Evolutionary conservation across 2,888 invertebrate species (phyloP), one percentile per base, ranked within the genome.

Genomic region (Mesochorus sp.): DNA sequence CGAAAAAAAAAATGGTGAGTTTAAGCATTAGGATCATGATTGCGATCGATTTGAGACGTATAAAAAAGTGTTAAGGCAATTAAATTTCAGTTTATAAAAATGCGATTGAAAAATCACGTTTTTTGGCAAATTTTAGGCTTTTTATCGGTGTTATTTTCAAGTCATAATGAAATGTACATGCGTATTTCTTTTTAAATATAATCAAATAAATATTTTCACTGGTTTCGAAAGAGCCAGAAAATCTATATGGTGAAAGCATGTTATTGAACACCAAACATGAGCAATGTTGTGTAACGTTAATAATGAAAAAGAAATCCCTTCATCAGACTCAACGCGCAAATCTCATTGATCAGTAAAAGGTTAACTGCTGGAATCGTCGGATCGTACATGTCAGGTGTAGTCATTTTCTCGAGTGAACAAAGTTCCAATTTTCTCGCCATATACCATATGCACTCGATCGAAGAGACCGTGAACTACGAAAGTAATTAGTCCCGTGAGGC

Each of bases 401-500:
- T 19, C 28, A 31, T 55, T 71, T 61, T 24, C 12, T 44, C 66
- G 53, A 51, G 37, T 28, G 59, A 42, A 34, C 67, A 34, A 55
- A 39, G 47, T 67, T 72, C 21, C 44, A 72, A 66, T 76, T 61
- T 76, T 53, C 67, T 47, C n/a, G 6, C 26, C 8, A 24, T 6
- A 4, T 17, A 26, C 28, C 28, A 21, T 67, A 53, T 67, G 72
- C 37, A 72, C 59, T 51, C 47, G 53, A 67, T 47, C 72, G 72
- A 21, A 37, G 61, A 26, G 66, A 55, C 47, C 61, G 37, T 55
- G 28, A 26, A 68, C 55, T 67, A 19, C 47, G 61, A 72, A 67
- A 77, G 67, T 72, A 72, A 77, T 77, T 72, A 72, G 61, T 77
- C 61, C 67, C 61, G 37, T 67, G 67, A 55, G 72, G 51, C 47